Conservation (phyloP, 2,888 invertebrate genomes). For the Calameuta filiformis region DNA sequence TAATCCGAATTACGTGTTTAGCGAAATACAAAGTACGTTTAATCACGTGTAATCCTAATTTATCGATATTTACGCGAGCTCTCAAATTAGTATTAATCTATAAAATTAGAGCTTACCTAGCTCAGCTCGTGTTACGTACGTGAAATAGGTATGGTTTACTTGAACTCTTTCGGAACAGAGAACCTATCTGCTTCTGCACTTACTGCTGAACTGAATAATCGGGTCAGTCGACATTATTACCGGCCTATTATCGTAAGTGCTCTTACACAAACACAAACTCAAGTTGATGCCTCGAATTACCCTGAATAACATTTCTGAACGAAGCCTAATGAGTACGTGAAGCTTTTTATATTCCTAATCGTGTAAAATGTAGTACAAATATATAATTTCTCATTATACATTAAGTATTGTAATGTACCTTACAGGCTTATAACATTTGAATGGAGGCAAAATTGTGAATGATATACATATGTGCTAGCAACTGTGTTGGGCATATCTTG, state of each 20-base stretch:
- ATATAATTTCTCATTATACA: not conserved
- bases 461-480: not conserved
- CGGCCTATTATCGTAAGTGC: not conserved
- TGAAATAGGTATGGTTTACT: not conserved
- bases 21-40: not conserved
- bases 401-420: not conserved
- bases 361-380: too few species aligned
- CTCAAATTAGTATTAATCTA: not conserved
- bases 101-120: not conserved
- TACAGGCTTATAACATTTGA: not conserved
- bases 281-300: not conserved
- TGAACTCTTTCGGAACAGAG: not conserved
- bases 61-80: too few species aligned
- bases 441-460: not conserved
- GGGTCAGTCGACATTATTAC: not conserved
- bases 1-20: not conserved
- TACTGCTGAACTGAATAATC: not conserved
- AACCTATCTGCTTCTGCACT: not conserved
- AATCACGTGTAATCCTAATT: not conserved
- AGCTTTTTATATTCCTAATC: too few species aligned
- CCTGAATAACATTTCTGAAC: too few species aligned
- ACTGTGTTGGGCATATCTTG: not conserved
- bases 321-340: too few species aligned
- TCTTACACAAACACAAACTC: not conserved
- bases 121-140: not conserved